phyloP scores from a whole-genome alignment of 1,140 invertebrate genomes.

The Trissolcus basalis region DNA sequence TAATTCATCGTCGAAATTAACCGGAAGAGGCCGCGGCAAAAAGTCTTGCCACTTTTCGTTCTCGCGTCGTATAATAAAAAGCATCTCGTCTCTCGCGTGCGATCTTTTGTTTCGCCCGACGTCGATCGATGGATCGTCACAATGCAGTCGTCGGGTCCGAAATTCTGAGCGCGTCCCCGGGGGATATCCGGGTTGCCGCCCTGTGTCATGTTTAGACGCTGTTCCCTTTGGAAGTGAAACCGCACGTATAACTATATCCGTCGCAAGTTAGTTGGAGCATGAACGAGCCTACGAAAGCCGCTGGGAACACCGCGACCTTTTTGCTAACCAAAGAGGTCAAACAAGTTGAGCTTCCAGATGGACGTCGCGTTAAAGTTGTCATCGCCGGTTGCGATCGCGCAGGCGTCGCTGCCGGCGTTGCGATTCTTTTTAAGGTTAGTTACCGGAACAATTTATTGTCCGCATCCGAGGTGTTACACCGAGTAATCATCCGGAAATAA shows the following conservation, averaged over 20 bases:
- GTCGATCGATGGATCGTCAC: conserved; percentile 39
- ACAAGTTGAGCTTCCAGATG: conserved; percentile 55
- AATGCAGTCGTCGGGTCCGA: conserved; percentile 25
- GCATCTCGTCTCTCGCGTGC: neutral
- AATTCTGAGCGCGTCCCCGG: conserved; percentile 30
- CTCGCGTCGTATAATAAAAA: neutral
- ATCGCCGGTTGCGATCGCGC: conserved; percentile 65
- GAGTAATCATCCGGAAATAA: conserved; percentile 32
- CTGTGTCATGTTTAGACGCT: conserved; percentile 35
- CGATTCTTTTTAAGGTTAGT: conserved; percentile 68
- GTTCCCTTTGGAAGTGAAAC: conserved; percentile 29
- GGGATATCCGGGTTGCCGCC: conserved; percentile 41
- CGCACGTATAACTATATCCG: conserved; percentile 48
- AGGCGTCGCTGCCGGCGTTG: conserved; percentile 66
- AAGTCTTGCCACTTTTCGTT: conserved; percentile 17
- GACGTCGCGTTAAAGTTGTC: conserved; percentile 66
- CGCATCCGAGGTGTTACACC: conserved; percentile 5
- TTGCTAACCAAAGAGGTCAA: conserved; percentile 66
- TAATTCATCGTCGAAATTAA: conserved; percentile 38
- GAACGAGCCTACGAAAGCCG: conserved; percentile 47
- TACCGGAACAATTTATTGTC: conserved; percentile 24
- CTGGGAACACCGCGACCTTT: conserved; percentile 63
- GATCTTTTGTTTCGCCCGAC: conserved; percentile 35
- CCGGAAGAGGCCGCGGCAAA: conserved; percentile 14
- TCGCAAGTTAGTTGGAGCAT: conserved; percentile 49